phyloP scores from a whole-genome alignment of 1,140 invertebrate genomes.

The Streblospio benedicti region DNA sequence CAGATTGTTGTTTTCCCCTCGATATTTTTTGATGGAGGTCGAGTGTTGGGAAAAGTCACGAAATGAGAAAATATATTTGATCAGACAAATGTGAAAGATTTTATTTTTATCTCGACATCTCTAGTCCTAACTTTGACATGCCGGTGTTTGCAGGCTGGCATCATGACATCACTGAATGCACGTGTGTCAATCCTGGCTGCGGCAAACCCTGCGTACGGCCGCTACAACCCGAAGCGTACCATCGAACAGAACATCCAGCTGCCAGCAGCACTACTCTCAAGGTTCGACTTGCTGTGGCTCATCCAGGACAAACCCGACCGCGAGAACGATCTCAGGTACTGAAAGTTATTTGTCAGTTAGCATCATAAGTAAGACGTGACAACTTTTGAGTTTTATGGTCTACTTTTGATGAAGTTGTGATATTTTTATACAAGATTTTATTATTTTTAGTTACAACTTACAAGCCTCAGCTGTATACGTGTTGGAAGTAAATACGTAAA shows the following conservation, averaged over 20 bases:
- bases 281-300: constrained; percentile 96
- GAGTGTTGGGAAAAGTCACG: background rate
- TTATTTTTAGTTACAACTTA: no score
- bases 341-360: constrained; percentile 20
- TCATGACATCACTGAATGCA: constrained; percentile 95
- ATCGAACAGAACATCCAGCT: constrained; percentile 97
- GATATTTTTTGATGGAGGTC: background rate
- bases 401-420: no score
- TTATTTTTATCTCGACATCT: background rate
- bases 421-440: no score
- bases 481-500: no score
- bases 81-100: background rate
- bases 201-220: constrained; percentile 95
- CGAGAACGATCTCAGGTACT: constrained; percentile 83
- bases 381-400: no score
- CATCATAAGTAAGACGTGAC: background rate
- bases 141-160: constrained; percentile 74
- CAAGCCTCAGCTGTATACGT: no score
- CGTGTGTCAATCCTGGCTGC: constrained; percentile 95
- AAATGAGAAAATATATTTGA: no score
- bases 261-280: constrained; percentile 91
- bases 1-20: background rate
- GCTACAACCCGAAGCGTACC: constrained; percentile 89
- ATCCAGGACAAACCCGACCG: constrained; percentile 89
- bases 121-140: no score